Conservation (phyloP, 1,140 invertebrate species). For the Meloidogyne hapla region DNA sequence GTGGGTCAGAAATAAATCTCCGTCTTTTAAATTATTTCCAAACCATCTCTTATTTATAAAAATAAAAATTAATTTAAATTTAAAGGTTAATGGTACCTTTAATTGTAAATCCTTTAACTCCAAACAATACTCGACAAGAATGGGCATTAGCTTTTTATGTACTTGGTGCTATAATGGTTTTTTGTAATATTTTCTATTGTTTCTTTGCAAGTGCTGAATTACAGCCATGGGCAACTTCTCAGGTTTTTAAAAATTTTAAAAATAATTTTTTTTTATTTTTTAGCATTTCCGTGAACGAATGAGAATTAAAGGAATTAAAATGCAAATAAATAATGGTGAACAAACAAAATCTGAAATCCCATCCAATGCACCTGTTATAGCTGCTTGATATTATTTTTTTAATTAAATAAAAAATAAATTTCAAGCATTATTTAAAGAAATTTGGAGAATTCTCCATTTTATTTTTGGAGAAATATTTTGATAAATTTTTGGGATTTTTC, state of each 20-base stretch:
- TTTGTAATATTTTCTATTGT: conserved; percentile 38
- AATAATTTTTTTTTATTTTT: neutral
- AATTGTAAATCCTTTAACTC: conserved; percentile 41
- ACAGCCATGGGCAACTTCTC: conserved; percentile 29
- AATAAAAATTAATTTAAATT: too few relatives aligned
- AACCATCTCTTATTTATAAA: too few relatives aligned
- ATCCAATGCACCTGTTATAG: neutral
- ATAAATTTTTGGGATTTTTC: too few relatives aligned
- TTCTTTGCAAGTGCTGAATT: conserved; percentile 37
- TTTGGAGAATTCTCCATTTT: too few relatives aligned
- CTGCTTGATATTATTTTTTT: conserved; percentile 1
- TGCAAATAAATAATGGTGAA: neutral
- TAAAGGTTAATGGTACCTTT: conserved; percentile 29
- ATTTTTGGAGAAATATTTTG: too few relatives aligned
- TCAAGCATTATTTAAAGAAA: too few relatives aligned
- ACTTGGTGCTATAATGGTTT: conserved; percentile 35
- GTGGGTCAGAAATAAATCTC: too few relatives aligned
- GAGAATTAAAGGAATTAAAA: neutral
- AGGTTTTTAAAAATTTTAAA: neutral
- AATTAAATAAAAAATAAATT: too few relatives aligned
- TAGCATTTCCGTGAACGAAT: conserved; percentile 27
- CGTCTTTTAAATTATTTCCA: too few relatives aligned
- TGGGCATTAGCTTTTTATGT: conserved; percentile 40
- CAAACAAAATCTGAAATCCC: neutral
- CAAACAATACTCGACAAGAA: conserved; percentile 39